Evolutionary conservation across 1,140 invertebrate species (phyloP).

Genomic region (Holotrichia oblita): DNA sequence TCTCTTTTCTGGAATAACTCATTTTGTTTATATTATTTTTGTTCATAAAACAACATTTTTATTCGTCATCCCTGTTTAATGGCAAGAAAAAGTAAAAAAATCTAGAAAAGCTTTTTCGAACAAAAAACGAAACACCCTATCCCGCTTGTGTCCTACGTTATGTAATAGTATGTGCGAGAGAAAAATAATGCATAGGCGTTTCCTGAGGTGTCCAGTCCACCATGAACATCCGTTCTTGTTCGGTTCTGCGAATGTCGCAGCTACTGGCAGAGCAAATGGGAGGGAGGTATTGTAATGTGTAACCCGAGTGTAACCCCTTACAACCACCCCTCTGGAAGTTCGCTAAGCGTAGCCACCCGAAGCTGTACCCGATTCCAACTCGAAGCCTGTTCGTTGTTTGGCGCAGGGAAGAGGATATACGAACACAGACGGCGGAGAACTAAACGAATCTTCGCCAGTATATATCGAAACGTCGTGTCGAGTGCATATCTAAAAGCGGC

Average conservation of each 20-base stretch:
- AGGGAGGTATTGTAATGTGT: constrained; percentile 46
- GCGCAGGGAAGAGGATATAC: constrained; percentile 34
- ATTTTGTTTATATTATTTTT: no score
- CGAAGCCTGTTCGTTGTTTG: constrained; percentile 38
- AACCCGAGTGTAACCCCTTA: constrained; percentile 46
- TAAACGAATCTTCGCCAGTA: constrained; percentile 24
- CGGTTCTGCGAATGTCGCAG: constrained; percentile 41
- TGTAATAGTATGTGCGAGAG: background rate
- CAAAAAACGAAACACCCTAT: background rate
- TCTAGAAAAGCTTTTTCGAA: background rate
- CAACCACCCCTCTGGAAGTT: constrained; percentile 39
- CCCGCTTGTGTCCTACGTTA: background rate
- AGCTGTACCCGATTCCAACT: constrained; percentile 41
- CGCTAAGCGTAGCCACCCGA: constrained; percentile 40
- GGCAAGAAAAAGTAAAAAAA: no score
- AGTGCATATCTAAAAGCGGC: background rate
- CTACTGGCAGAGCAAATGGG: constrained; percentile 40
- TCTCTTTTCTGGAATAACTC: no score
- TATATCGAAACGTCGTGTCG: constrained; percentile 19
- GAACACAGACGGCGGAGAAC: background rate
- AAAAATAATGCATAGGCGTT: constrained; percentile 40
- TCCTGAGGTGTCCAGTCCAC: constrained; percentile 40
- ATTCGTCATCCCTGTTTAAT: no score
- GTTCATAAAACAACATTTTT: no score
- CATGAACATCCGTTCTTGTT: constrained; percentile 32